Evolutionary conservation across 2,113 vertebrate genomes (phyloP), one percentile per base, ranked within the genome.

Genomic region (Psettodes erumei): DNA sequence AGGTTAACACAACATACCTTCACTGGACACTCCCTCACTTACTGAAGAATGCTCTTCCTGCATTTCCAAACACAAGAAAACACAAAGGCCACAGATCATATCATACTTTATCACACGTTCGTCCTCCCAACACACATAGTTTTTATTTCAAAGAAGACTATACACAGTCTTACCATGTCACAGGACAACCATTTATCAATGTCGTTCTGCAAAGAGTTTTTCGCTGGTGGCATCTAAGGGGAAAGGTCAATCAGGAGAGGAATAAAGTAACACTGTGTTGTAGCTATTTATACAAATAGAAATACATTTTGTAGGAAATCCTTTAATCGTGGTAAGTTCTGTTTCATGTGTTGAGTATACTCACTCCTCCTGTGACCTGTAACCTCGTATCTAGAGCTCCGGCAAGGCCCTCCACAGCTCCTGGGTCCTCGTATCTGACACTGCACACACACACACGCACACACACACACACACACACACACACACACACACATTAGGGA

Each of bases 341-440:
- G 1, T n/a, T 16, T 13, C 60, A 23, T 21, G 33, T 76, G 47
- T 76, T 25, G n/a, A 32, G 25, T 33, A 11, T 60, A 93, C 93
- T 67, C 58, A 94, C 93, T 87, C 83, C 89, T 86, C 86, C 92
- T 42, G 93, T 95, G 84, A 94, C 94, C 77, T 95, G 94, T 54
- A 94, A 80, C 75, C 92, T 88, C 0, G 92, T 93, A 87, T 94
- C 94, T 30, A 95, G 79, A 3, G 94, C 94, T 83, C 82, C 93
- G 2, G 94, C 94, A 1, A 94, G 88, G 19, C 94, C 93, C 42
- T 94, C 93, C 37, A 95, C 89, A 25, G 93, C 93, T 38, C 92
- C 86, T 3, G 93, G 94, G 63, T 95, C 93, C 72, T 95, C 94
- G 62, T 95, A 95, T 56, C 84, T 73, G 60, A 95, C 93, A 80